Percentiles rank a stretch among this genome's conserved stretches.
Evolutionary conservation across 2,113 vertebrate species (phyloP).

Genomic region (Peromyscus maniculatus): DNA sequence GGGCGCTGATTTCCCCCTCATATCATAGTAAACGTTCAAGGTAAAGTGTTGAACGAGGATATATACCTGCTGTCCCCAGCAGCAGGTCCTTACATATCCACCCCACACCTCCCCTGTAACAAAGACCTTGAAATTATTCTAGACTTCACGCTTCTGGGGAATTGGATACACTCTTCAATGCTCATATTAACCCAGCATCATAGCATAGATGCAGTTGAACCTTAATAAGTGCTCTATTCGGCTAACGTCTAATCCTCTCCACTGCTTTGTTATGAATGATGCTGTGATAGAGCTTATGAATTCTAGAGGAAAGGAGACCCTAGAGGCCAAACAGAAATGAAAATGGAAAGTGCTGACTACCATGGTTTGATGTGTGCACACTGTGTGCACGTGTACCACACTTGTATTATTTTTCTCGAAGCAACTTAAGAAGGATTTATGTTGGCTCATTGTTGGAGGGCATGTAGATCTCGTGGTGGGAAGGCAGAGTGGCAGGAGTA

Average conservation of each 20-base stretch:
- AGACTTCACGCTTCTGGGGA: not conserved
- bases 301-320: not conserved
- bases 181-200: not conserved
- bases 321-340: not conserved
- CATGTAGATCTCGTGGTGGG: not conserved
- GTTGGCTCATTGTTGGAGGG: not conserved
- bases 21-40: not conserved
- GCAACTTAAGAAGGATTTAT: not conserved
- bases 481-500: not conserved
- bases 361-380: not conserved
- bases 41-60: not conserved
- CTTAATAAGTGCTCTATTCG: not conserved
- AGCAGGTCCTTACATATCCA: not conserved
- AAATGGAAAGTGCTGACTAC: not conserved
- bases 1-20: slow-evolving; percentile 47
- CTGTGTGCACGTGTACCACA: not conserved
- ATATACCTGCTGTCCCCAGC: not conserved
- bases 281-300: not conserved
- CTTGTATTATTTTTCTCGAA: not conserved
- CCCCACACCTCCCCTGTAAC: not conserved
- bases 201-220: not conserved
- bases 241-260: not conserved
- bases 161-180: not conserved
- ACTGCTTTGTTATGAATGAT: not conserved
- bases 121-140: not conserved